phyloP scores from a whole-genome alignment of 2,113 vertebrate species.

The Malurus melanocephalus region DNA sequence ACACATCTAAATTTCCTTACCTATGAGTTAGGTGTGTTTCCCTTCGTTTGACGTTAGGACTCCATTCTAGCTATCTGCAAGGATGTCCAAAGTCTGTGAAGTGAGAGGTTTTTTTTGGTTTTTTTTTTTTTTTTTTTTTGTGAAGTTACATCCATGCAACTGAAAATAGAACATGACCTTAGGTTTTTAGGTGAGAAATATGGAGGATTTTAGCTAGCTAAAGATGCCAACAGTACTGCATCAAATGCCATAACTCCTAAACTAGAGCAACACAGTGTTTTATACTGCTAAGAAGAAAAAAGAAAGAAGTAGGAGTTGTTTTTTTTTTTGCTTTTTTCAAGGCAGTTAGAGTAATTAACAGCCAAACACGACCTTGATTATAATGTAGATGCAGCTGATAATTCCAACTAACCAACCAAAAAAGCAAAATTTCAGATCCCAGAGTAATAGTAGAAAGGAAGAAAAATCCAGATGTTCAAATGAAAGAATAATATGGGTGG shows the following conservation, averaged over 20 bases:
- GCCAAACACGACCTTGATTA: constrained; percentile 54
- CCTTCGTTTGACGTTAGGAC: background rate
- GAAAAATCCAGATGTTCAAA: background rate
- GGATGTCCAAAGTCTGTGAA: background rate
- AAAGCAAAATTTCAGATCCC: background rate
- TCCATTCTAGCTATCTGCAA: background rate
- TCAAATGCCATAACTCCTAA: background rate
- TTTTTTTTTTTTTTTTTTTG: background rate
- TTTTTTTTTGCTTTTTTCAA: background rate
- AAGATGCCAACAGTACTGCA: background rate
- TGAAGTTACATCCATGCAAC: background rate
- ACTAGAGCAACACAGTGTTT: background rate
- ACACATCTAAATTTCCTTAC: background rate
- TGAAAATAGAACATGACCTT: background rate
- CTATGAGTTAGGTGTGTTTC: background rate
- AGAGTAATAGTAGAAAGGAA: background rate
- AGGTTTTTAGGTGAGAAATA: background rate
- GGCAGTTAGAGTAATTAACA: constrained; percentile 33
- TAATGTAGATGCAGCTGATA: constrained; percentile 16
- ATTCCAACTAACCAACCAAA: background rate
- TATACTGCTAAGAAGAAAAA: background rate
- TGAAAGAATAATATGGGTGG: background rate
- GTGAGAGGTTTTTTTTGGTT: background rate
- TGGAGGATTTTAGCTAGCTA: background rate
- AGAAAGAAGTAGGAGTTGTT: background rate